Evolutionary conservation across 1,140 invertebrate genomes (phyloP), one percentile per base, ranked within the genome.

Genomic region (Drosophila aff.): DNA sequence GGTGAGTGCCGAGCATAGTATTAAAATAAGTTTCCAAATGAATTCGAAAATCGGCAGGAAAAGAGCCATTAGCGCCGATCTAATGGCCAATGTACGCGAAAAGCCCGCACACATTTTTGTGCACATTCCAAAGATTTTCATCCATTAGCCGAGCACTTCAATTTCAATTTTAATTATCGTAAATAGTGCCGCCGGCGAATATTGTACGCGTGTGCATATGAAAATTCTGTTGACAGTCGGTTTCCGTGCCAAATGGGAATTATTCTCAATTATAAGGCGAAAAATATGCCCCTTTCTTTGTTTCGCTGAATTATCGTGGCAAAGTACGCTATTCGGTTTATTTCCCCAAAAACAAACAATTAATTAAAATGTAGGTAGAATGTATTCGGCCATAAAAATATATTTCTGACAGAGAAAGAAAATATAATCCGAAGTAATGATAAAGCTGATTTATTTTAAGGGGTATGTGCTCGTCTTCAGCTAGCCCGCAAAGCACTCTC

Each of bases 1-100:
- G 97, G 99, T 99, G 95, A 95, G 94, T 76, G 49, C 8, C 2
- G 18, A 16, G 26, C 10, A 38, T 9, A 11, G 15, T 33, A 31
- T 16, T 18, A 16, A 40, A 3, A 3, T 57, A 7, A 8, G 21
- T 21, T 55, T 11, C 2, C 23, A 53, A 46, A 52, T 44, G 28
- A 11, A n/a, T 41, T 40, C 26, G 21, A 18, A 31, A 49, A 53
- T 62, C 23, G 23, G 15, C n/a, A 52, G 28, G 59, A 62, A 62
- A 16, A 15, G n/a, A 18, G 46, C 44, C 52, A 52, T 62, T 62
- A 52, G 31, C 46, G 16, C 16, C 23, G 23, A 38, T 38, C 11
- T 11, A 33, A 41, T 13, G 28, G 13, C 11, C 16, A 33, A 33
- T 21, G 28, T 23, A 43, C 28, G 28, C 18, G 52, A 38, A 23